Evolutionary conservation across 2,113 vertebrate species (phyloP).

Genomic region (Boulengeromyrus knoepffleri): DNA sequence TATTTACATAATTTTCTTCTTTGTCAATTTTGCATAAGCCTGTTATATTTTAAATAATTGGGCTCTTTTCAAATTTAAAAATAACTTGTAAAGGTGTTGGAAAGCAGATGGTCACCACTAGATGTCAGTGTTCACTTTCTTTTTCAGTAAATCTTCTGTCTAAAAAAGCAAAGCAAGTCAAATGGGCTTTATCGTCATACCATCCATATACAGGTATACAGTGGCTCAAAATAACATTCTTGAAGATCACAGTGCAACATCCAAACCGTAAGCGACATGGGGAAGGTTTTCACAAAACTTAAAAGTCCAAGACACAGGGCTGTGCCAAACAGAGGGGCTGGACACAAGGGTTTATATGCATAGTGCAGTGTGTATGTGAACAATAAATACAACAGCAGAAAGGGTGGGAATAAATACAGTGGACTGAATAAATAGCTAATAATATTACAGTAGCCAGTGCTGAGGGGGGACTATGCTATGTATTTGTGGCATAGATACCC

Average conservation of each 20-base stretch:
- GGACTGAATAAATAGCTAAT: not conserved
- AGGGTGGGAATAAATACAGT: not conserved
- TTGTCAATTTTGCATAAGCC: not conserved
- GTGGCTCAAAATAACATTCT: not conserved
- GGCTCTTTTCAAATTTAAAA: not conserved
- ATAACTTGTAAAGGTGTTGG: not conserved
- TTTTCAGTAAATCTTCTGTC: not conserved
- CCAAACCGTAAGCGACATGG: not conserved
- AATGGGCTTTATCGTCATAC: not conserved
- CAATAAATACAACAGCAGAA: not conserved
- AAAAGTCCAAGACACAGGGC: too few species aligned
- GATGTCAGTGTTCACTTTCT: not conserved
- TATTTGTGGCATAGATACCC: not conserved
- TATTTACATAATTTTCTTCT: not conserved
- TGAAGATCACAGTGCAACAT: not conserved
- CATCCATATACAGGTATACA: not conserved
- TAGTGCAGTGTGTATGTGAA: not conserved
- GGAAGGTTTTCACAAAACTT: not conserved
- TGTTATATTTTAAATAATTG: not conserved
- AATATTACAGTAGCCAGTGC: not conserved
- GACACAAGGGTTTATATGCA: not conserved
- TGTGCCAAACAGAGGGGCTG: not conserved
- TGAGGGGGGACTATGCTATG: not conserved
- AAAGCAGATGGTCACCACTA: not conserved
- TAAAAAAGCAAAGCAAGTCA: not conserved